A percentile compares a stretch with the other conserved stretches of the same genome.
Evolutionary conservation across 2,113 vertebrate species (phyloP).

Genomic region (Embiotoca jacksoni): DNA sequence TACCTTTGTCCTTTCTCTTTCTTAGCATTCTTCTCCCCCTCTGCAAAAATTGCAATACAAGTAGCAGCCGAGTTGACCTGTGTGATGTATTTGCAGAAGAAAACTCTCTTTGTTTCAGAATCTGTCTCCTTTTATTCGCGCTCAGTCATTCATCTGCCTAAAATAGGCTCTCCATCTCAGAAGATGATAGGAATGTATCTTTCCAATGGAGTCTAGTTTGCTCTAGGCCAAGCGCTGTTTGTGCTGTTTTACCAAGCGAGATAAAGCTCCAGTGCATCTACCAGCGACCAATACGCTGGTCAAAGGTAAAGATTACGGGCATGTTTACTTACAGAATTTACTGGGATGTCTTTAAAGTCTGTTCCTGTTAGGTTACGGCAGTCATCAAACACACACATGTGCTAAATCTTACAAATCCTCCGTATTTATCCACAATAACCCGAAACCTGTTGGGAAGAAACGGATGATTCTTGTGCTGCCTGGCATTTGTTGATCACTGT

Average conservation of each 20-base stretch:
- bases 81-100: slow-evolving; percentile 52
- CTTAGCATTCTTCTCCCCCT: slow-evolving; percentile 20
- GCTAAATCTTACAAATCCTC: slow-evolving; percentile 39
- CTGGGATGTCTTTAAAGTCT: slow-evolving; percentile 38
- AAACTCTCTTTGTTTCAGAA: slow-evolving; percentile 61
- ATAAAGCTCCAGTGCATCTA: slow-evolving; percentile 29
- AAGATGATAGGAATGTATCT: slow-evolving; percentile 59
- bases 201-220: slow-evolving; percentile 52
- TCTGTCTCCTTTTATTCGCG: slow-evolving; percentile 60
- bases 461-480: slow-evolving; percentile 34
- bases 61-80: slow-evolving; percentile 48
- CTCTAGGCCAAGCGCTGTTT: slow-evolving; percentile 53
- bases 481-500: slow-evolving; percentile 65
- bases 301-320: slow-evolving; percentile 58
- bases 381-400: slow-evolving; percentile 32
- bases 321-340: slow-evolving; percentile 47
- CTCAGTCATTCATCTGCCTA: slow-evolving; percentile 67
- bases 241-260: slow-evolving; percentile 47
- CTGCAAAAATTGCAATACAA: slow-evolving; percentile 47
- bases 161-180: slow-evolving; percentile 56
- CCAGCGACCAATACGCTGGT: slow-evolving; percentile 41
- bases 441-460: slow-evolving; percentile 41
- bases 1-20: slow-evolving; percentile 3
- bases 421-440: slow-evolving; percentile 32
- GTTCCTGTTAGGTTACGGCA: slow-evolving; percentile 36